Evolutionary conservation across 1,140 invertebrate genomes (phyloP).

Genomic region (Lordiphosa clarofinis): DNA sequence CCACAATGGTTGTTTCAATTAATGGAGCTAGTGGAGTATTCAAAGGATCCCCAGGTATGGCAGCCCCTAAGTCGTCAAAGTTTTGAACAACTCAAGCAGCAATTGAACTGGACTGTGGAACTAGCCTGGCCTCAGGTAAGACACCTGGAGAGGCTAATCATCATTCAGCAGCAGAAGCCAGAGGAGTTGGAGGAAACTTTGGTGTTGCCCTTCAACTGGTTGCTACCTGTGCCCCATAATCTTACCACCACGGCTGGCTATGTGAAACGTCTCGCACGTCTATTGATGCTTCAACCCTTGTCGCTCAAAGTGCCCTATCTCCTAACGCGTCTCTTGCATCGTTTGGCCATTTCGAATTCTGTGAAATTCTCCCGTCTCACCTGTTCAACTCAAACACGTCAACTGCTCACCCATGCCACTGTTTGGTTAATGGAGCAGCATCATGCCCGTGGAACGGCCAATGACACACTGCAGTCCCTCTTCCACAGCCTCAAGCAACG

Average conservation of each 20-base stretch:
- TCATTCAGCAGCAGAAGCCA: no score
- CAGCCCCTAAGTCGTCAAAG: no score
- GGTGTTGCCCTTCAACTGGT: no score
- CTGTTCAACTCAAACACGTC: constrained; percentile 36
- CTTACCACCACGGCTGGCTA: background rate
- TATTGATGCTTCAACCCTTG: background rate
- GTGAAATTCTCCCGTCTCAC: constrained; percentile 6
- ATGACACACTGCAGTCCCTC: constrained; percentile 17
- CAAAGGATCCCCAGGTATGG: no score
- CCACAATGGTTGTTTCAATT: no score
- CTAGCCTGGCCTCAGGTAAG: no score
- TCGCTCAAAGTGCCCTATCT: constrained; percentile 17
- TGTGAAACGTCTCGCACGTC: background rate
- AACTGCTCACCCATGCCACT: constrained; percentile 38
- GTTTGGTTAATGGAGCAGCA: constrained; percentile 38
- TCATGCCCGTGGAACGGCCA: background rate
- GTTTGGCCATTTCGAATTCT: background rate
- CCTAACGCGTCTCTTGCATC: constrained; percentile 22
- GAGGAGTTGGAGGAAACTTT: no score
- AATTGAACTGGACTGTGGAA: no score
- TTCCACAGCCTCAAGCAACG: constrained; percentile 34
- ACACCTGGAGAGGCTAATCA: no score
- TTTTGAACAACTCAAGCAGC: no score
- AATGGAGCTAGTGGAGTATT: no score
- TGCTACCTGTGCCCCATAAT: no score